These are phyloP conservation scores for Typhlomys cinereus DNA, from an alignment of 2,113 vertebrate species.

Conservation along the genomic window DNA sequence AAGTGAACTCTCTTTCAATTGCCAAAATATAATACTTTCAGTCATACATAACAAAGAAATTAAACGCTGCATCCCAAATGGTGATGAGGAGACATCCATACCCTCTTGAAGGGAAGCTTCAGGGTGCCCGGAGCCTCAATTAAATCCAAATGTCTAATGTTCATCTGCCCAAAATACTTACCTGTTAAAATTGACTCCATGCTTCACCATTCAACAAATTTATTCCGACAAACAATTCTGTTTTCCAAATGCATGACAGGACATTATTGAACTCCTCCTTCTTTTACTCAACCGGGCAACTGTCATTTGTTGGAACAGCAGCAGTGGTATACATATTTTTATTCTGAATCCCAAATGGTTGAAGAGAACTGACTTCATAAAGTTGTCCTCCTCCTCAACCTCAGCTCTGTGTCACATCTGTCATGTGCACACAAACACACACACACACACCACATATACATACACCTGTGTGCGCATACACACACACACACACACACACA, in stretches of 20 bases:
- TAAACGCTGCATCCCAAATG: slow-evolving; percentile 72
- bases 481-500: too few species aligned
- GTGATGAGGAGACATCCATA: slow-evolving; percentile 59
- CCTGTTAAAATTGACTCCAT: slow-evolving; percentile 61
- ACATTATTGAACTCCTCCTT: slow-evolving; percentile 19
- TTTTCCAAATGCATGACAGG: not conserved
- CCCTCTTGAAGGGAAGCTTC: slow-evolving; percentile 64
- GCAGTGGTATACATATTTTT: not conserved
- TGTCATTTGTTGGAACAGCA: not conserved
- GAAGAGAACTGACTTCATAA: too few species aligned
- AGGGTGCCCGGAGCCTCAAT: slow-evolving; percentile 64
- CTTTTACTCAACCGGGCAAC: slow-evolving; percentile 17
- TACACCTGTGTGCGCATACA: too few species aligned
- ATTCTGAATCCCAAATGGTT: too few species aligned
- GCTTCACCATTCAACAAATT: slow-evolving; percentile 19
- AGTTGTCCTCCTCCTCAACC: too few species aligned
- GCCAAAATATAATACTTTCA: slow-evolving; percentile 59
- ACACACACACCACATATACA: too few species aligned
- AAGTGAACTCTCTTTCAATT: slow-evolving; percentile 65
- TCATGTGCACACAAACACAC: too few species aligned
- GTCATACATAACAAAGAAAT: slow-evolving; percentile 74
- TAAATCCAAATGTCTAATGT: slow-evolving; percentile 78
- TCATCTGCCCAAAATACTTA: slow-evolving; percentile 26
- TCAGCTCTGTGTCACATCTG: too few species aligned
- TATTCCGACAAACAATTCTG: slow-evolving; percentile 54